Conservation (phyloP, 2,888 invertebrate species). For the Perithous albicinctus region DNA sequence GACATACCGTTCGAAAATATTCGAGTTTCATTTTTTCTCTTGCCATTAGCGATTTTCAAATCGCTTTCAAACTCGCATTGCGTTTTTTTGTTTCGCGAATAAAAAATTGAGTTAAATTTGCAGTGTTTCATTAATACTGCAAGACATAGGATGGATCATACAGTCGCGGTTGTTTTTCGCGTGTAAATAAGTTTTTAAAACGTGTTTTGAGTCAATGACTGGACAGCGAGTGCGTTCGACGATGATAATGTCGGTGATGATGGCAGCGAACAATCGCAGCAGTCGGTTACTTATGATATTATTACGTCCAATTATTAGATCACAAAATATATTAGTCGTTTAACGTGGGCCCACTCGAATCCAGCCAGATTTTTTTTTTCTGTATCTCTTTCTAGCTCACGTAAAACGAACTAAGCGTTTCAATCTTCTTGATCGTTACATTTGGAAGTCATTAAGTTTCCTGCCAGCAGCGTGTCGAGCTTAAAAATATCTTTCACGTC, state of each 20-base stretch:
- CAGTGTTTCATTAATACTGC: constrained; percentile 41
- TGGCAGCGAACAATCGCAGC: not conserved
- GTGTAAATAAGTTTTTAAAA: not conserved
- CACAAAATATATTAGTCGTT: constrained; percentile 25
- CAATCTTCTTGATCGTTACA: constrained; percentile 13
- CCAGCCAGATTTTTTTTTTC: constrained; percentile 14
- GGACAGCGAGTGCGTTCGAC: constrained; percentile 10
- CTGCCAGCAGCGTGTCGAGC: constrained; percentile 57
- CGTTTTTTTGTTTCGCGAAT: constrained; percentile 1
- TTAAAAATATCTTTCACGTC: constrained; percentile 40
- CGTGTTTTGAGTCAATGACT: constrained; percentile 3
- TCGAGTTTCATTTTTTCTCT: constrained; percentile 21
- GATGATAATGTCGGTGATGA: not conserved
- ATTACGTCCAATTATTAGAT: constrained; percentile 33
- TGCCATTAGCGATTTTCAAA: not conserved
- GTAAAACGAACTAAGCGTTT: constrained; percentile 1
- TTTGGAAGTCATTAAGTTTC: constrained; percentile 61
- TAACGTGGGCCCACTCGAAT: constrained; percentile 26
- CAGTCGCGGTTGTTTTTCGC: constrained; percentile 23
- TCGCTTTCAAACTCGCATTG: not conserved
- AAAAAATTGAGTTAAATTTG: constrained; percentile 38
- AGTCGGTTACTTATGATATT: constrained; percentile 8
- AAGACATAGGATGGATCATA: constrained; percentile 45
- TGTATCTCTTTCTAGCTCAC: constrained; percentile 6
- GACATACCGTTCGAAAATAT: constrained; percentile 30